Base-by-base conservation (phyloP, 2,113 vertebrate genomes). In the Podarcis raffonei region DNA sequence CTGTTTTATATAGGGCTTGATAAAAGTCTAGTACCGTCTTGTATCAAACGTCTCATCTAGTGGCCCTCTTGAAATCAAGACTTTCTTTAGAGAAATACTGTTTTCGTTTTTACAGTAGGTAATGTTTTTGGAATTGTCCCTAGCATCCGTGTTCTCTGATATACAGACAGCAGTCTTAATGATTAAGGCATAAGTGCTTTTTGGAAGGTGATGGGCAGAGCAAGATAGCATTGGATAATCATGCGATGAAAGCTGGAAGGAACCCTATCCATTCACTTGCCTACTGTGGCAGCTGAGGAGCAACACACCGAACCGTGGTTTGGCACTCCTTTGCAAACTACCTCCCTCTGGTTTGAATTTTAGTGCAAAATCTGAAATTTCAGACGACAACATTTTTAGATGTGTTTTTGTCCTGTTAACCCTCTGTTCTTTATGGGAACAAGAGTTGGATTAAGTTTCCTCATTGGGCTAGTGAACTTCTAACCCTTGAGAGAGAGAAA, bases 401-500 rank as follows among this genome's bases (percentile, higher is more conserved):
- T 39, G 39, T 18, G 15, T 62, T 42, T 66, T 81, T 87, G 16
- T 72, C 53, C 57, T 7, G 5, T 81, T 81, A 65, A 35, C 42
- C 37, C 35, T 37, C n/a, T 53, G 27, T n/a, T 22, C 35, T 48
- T 75, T 15, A 75, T 75, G 48, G 35, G 82, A 62, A n/a, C 53
- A 35, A 69, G 42, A 42, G 48, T 74, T 5, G 16, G 62, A 65
- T 87, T 42, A 42, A n/a, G 27, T 81, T 53, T 75, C 39, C 71
- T 75, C 37, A 30, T 90, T 84, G 93, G 85, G 1, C 88, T 95
- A 93, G 62, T 93, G 90, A 91, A 66, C 79, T 2, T 94, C 94
- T 84, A 62, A 94, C 89, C 90, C 95, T 81, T 92, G 89, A 89
- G 66, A 66, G 20, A 66, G 57, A 23, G 6, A 23, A 94, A 92